phyloP scores from a whole-genome alignment of 1,140 invertebrate species.

The Trichonephila clavata region DNA sequence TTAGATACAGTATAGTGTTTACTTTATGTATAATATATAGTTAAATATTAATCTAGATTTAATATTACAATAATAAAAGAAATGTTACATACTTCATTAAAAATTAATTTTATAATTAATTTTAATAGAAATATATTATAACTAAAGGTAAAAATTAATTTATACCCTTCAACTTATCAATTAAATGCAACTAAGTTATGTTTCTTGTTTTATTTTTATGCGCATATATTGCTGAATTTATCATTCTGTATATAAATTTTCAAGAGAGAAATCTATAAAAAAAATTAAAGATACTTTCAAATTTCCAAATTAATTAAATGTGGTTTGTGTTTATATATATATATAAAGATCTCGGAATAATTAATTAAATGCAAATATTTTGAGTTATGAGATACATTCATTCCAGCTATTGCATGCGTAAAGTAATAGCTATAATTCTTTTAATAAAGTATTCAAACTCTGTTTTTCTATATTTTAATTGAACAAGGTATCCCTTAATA shows the following conservation, averaged over 20 bases:
- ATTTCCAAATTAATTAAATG: neutral
- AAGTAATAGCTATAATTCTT: neutral
- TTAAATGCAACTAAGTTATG: neutral
- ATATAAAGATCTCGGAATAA: neutral
- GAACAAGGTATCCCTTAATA: slow-evolving; percentile 31
- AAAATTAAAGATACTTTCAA: neutral
- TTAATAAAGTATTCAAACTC: neutral
- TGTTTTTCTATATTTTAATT: slow-evolving; percentile 35
- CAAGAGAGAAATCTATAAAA: neutral
- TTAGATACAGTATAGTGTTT: no score
- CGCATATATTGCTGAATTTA: neutral
- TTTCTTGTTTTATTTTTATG: neutral
- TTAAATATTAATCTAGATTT: no score
- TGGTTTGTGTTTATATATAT: neutral
- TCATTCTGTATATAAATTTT: neutral
- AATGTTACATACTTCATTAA: no score
- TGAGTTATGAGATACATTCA: neutral
- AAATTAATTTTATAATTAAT: no score
- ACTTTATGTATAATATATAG: no score
- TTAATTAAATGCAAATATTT: slow-evolving; percentile 41
- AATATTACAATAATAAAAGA: no score
- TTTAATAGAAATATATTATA: no score
- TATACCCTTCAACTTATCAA: no score
- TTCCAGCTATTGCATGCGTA: neutral
- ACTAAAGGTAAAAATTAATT: no score